phyloP scores from a whole-genome alignment of 2,888 invertebrate species.

The Dolichopus griseipennis region DNA sequence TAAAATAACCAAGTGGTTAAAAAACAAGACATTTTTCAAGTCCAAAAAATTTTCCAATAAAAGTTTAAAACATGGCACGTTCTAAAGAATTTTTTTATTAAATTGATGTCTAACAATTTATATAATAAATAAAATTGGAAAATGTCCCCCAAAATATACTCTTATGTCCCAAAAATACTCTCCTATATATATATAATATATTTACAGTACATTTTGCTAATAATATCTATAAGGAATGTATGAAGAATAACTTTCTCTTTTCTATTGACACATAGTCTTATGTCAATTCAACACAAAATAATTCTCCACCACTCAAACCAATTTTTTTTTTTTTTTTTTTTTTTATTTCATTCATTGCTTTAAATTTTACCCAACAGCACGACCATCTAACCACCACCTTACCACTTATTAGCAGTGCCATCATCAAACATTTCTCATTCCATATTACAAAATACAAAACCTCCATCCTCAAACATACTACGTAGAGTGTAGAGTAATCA shows the following conservation, averaged over 20 bases:
- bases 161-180: background rate
- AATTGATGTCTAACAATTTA: constrained; percentile 4
- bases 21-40: no score
- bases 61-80: background rate
- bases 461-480: no score
- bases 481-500: no score
- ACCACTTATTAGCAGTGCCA: no score
- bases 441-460: no score
- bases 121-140: background rate
- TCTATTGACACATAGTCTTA: background rate
- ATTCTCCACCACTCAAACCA: background rate
- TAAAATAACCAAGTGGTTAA: no score
- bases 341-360: background rate
- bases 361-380: background rate
- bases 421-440: no score
- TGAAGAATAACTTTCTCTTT: background rate
- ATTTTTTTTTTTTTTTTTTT: no score
- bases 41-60: background rate
- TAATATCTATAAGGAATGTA: background rate
- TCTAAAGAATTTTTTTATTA: background rate
- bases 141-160: no score
- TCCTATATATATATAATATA: no score
- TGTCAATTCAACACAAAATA: background rate
- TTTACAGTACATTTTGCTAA: no score
- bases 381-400: background rate